These are phyloP conservation scores for Galerucella nymphaeae DNA, from an alignment of 2,888 invertebrate species.

Conservation along the genomic window DNA sequence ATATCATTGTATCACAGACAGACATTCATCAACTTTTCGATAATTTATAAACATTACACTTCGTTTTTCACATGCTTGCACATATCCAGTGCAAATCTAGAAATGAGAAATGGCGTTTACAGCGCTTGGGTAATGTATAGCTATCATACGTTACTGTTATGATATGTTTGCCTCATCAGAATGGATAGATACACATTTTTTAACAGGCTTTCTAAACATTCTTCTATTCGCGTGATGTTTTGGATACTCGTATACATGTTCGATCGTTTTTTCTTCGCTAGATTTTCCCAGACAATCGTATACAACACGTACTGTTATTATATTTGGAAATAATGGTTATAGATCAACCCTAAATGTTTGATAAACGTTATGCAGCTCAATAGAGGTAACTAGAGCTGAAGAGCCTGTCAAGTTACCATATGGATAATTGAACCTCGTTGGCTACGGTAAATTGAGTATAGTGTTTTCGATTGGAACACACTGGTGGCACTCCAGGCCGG, in stretches of 20 bases:
- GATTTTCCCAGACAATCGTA: slow-evolving; percentile 34
- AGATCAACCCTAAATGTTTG: no score
- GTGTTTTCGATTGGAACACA: no score
- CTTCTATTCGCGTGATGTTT: slow-evolving; percentile 26
- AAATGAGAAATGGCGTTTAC: slow-evolving; percentile 49
- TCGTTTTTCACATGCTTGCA: slow-evolving; percentile 51
- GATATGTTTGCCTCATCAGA: slow-evolving; percentile 42
- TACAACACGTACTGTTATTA: neutral
- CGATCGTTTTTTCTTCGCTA: slow-evolving; percentile 29
- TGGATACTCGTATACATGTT: slow-evolving; percentile 20
- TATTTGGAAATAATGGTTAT: neutral
- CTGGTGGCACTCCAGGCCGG: no score
- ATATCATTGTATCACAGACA: slow-evolving; percentile 35
- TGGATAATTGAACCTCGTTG: no score
- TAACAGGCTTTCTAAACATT: slow-evolving; percentile 29
- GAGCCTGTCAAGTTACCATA: no score
- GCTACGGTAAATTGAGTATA: no score
- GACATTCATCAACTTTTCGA: slow-evolving; percentile 49
- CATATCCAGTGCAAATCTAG: slow-evolving; percentile 49
- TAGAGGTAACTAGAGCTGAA: no score
- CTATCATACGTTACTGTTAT: slow-evolving; percentile 46
- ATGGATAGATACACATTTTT: slow-evolving; percentile 37
- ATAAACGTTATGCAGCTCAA: no score
- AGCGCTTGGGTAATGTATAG: slow-evolving; percentile 49
- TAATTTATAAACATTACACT: slow-evolving; percentile 51